Conservation (phyloP, 1,140 invertebrate genomes). For the Scaptomyza pallida region DNA sequence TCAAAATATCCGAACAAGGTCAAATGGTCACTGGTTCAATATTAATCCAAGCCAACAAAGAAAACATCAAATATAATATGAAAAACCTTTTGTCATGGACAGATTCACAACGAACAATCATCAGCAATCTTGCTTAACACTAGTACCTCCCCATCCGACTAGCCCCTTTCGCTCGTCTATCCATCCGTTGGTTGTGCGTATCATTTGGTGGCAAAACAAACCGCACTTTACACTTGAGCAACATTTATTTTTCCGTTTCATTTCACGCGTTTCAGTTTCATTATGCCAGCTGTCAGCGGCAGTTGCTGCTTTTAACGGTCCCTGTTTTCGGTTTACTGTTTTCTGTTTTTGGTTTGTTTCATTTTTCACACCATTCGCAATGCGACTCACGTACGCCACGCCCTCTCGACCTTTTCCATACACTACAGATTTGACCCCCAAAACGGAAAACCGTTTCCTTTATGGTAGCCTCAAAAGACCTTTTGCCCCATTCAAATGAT, state of each 20-base stretch:
- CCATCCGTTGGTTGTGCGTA: not conserved
- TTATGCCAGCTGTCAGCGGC: conserved; percentile 65
- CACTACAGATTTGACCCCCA: conserved; percentile 1
- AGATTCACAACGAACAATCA: conserved; percentile 16
- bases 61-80: conserved; percentile 22
- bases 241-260: conserved; percentile 68
- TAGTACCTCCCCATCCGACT: not conserved
- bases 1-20: conserved; percentile 33
- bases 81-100: conserved; percentile 42
- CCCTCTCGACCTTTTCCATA: not conserved
- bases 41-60: conserved; percentile 6
- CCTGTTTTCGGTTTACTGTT: conserved; percentile 5
- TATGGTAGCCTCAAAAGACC: conserved; percentile 27
- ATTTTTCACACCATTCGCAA: conserved; percentile 63
- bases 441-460: conserved; percentile 26
- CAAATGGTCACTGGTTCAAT: conserved; percentile 31
- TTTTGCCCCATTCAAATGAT: conserved; percentile 53
- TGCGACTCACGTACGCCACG: conserved; percentile 54
- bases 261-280: conserved; percentile 62
- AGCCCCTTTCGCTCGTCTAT: too few relatives aligned
- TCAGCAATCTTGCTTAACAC: not conserved
- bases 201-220: conserved; percentile 28
- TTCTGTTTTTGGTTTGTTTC: conserved; percentile 22
- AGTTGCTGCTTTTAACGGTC: conserved; percentile 41
- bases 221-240: conserved; percentile 64